Conservation (phyloP, 1,140 invertebrate species). For the Carposina sasakii region DNA sequence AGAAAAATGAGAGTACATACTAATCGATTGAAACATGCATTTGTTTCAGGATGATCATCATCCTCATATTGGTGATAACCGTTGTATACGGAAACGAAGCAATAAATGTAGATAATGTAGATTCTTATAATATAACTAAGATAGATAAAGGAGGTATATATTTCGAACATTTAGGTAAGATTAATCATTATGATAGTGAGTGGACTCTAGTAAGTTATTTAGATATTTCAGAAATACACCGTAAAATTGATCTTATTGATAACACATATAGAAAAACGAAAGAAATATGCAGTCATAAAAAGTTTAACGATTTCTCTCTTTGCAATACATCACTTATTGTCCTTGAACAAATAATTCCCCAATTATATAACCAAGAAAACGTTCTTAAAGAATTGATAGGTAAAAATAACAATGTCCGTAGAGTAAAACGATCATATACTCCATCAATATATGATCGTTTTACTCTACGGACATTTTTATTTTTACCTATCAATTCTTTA, state of each 20-base stretch:
- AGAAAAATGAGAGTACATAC: neutral
- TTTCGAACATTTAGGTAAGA: slow-evolving; percentile 13
- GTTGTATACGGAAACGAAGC: neutral
- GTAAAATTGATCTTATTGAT: slow-evolving; percentile 12
- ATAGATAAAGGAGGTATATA: slow-evolving; percentile 10
- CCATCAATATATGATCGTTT: no score
- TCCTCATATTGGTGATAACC: neutral
- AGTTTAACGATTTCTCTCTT: slow-evolving; percentile 7
- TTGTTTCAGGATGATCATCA: slow-evolving; percentile 3
- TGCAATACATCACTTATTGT: slow-evolving; percentile 10
- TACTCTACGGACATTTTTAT: no score
- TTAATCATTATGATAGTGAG: slow-evolving; percentile 13
- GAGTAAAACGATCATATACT: slow-evolving; percentile 1
- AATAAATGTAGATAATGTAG: neutral
- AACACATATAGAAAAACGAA: slow-evolving; percentile 11
- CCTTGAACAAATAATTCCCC: slow-evolving; percentile 18
- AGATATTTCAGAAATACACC: slow-evolving; percentile 11
- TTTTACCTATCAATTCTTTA: no score
- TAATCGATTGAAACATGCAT: slow-evolving; percentile 3
- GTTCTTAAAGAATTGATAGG: neutral
- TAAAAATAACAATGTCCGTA: neutral
- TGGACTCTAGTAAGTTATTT: slow-evolving; percentile 12
- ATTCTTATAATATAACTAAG: slow-evolving; percentile 10
- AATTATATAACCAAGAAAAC: slow-evolving; percentile 6
- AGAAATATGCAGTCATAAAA: slow-evolving; percentile 7